Base-by-base conservation (phyloP, 2,888 invertebrate genomes). In the Apoderus coryli region DNA sequence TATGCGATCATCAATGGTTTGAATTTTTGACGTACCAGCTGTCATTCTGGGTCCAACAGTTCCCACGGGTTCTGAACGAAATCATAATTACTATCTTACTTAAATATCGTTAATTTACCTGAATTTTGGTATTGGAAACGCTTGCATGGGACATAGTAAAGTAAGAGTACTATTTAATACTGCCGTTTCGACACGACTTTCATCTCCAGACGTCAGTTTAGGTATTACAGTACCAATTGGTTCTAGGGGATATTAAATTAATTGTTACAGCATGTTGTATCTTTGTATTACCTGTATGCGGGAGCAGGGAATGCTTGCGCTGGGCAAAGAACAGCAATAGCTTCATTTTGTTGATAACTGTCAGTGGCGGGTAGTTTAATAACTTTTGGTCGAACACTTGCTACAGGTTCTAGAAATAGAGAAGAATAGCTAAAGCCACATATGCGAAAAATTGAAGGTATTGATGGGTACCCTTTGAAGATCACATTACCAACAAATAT, bases 191-290 rank as follows among this genome's bases (percentile, higher is more conserved):
- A n/a, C n/a, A n/a, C n/a, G n/a, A 16, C 48, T 52, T 33, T 19
- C 19, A 19, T 54, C 55, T 14, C 54, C 50, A 19, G 52, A 56
- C 3, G 60, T 56, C 35, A 63, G 50, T 46, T 75, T 76, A 40
- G 78, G 78, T 42, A 71, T 67, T 37, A 76, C 74, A 55, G 75
- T 76, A 60, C 77, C 76, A 61, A 80, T 71, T 45, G 82, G 81
- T 65, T 81, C 77, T 76, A 56, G 24, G 32, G 33, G 39, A 33
- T 7, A 19, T 7, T 7, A 7, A 19, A 19, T n/a, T n/a, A n/a
- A n/a, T n/a, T n/a, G n/a, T n/a, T n/a, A n/a, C n/a, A n/a, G n/a
- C n/a, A n/a, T n/a, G n/a, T n/a, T n/a, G n/a, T n/a, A n/a, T n/a
- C n/a, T n/a, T n/a, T n/a, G 19, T 7, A 22, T 44, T 50, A 51